Conservation (phyloP, 35 echinoderm and acorn worm species). For the Ptychodera flava region DNA sequence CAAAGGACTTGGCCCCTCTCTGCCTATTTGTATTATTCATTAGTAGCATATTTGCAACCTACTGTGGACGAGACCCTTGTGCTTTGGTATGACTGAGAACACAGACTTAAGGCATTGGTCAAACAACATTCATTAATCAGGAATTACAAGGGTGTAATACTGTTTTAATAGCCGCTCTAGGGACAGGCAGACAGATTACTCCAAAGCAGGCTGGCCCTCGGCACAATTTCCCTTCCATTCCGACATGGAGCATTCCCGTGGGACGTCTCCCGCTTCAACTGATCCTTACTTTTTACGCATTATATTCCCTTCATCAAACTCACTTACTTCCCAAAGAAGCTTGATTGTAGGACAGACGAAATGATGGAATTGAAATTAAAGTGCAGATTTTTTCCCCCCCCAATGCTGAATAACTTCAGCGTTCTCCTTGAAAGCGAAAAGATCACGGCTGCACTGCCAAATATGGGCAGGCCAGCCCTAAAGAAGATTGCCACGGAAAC, state of each 20-base stretch:
- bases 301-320: not conserved
- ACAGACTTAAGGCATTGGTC: not conserved
- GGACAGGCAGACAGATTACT: not conserved
- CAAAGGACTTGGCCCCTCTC: not conserved
- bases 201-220: not conserved
- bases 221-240: not conserved
- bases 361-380: not conserved
- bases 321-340: not conserved
- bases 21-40: not conserved
- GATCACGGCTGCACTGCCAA: not conserved
- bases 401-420: not conserved
- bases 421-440: not conserved
- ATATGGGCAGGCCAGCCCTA: too few species aligned
- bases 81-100: not conserved
- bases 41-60: not conserved
- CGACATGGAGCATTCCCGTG: not conserved
- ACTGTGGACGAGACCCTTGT: not conserved
- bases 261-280: not conserved
- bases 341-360: not conserved
- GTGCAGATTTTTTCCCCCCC: not conserved
- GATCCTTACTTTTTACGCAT: not conserved
- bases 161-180: not conserved
- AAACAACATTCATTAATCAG: not conserved
- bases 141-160: slow-evolving; percentile 1
- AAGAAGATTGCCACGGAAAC: not conserved